Conservation (phyloP, 2,113 vertebrate genomes). For the Pteronura brasiliensis region DNA sequence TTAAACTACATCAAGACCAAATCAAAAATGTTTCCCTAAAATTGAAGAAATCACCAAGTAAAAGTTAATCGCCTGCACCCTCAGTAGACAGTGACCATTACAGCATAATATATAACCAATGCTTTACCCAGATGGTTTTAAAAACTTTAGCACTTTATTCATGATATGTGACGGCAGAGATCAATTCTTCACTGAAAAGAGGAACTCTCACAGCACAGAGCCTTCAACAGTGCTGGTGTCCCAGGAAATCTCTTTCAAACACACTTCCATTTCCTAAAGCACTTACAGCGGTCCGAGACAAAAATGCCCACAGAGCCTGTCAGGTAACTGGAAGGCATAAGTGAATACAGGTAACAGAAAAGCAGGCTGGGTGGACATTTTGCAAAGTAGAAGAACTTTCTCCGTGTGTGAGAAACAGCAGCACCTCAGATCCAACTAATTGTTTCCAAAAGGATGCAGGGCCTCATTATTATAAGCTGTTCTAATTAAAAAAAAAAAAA, state of each 20-base stretch:
- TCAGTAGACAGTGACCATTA: conserved; percentile 69
- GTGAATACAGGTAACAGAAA: not conserved
- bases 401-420: not conserved
- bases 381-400: not conserved
- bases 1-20: conserved; percentile 79
- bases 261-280: not conserved
- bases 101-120: conserved; percentile 62
- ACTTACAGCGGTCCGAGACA: not conserved
- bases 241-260: not conserved
- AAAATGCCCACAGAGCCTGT: not conserved
- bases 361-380: not conserved
- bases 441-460: not conserved
- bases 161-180: conserved; percentile 45
- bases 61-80: conserved; percentile 78
- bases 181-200: not conserved
- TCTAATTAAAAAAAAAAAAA: not conserved
- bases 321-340: not conserved
- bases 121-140: conserved; percentile 65
- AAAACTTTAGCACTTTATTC: conserved; percentile 58
- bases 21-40: conserved; percentile 81
- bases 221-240: not conserved
- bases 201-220: not conserved
- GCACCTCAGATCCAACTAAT: not conserved
- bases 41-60: conserved; percentile 80
- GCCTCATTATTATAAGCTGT: not conserved